phyloP scores from a whole-genome alignment of 2,888 invertebrate species.

The Periphyllus acericola region DNA sequence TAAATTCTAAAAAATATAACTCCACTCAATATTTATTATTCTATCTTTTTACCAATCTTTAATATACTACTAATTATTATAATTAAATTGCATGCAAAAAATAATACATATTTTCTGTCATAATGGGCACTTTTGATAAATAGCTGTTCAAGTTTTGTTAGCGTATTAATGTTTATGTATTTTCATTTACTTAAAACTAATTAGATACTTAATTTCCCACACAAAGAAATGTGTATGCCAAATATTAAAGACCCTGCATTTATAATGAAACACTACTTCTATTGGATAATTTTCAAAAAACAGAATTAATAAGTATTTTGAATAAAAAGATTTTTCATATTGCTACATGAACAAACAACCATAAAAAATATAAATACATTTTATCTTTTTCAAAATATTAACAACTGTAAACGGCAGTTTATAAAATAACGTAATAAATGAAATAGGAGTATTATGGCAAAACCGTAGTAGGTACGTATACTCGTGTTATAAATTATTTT shows the following conservation, averaged over 20 bases:
- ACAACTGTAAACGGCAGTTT: neutral
- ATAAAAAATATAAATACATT: neutral
- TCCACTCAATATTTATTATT: no score
- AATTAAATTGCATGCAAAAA: neutral
- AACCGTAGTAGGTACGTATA: neutral
- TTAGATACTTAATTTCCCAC: neutral
- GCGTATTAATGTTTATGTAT: neutral
- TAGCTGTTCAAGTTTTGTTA: neutral
- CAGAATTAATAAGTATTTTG: neutral
- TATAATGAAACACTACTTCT: neutral
- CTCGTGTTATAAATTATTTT: neutral
- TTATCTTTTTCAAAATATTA: neutral
- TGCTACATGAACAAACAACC: neutral
- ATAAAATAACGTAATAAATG: neutral
- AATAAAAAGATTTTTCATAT: neutral
- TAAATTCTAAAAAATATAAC: no score
- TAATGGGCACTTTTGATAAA: neutral
- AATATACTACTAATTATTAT: no score
- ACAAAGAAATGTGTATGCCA: slow-evolving; percentile 16
- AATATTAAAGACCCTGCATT: neutral
- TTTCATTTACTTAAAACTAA: slow-evolving; percentile 3
- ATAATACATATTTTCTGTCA: neutral
- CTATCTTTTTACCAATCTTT: no score
- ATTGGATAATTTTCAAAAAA: slow-evolving; percentile 20
- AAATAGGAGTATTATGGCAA: neutral